Evolutionary conservation across 2,888 invertebrate species (phyloP), one percentile per base, ranked within the genome.

Genomic region (Drosophila colorata): DNA sequence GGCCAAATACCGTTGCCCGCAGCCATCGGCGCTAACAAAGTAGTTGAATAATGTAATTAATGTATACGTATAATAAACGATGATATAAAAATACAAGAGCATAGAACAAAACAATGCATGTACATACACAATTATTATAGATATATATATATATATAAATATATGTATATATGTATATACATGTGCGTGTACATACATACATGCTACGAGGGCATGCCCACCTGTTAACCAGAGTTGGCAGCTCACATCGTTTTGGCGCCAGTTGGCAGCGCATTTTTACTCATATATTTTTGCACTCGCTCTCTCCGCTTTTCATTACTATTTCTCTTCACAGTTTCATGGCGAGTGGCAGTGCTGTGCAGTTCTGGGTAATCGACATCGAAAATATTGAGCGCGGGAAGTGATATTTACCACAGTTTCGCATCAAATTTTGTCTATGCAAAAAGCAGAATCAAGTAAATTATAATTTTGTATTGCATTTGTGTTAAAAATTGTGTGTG

Each of bases 1-100:
- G 95, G 93, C 94, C 2, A 95, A 96, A 87, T 96, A 94, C 87
- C 94, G 98, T 87, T 93, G 95, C 60, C 96, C 96, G 18, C 96
- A 96, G 91, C 97, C 97, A 38, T 95, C 96, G 4, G 94, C 94
- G 5, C 33, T 89, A 16, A 88, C 68, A 67, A 88, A 91, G 48
- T 89, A 88, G 47, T 44, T 53, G 16, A 59, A 33, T 47, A 78
- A 63, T 80, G 77, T 76, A 48, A 63, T 43, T 48, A 55, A 51
- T 44, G 31, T 57, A 33, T 40, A 49, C 60, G 53, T 47, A 51
- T 37, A 57, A 57, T 63, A 75, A 75, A 75, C 14, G 38, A 46
- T 46, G 16, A 56, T 41, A 47, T 18, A 20, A 53, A 49, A 52
- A 41, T 23, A 48, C 23, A 52, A 46, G 44, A 51, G 46, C 56